phyloP scores from a whole-genome alignment of 2,797 vertebrate genomes.

The Anguilla anguilla region DNA sequence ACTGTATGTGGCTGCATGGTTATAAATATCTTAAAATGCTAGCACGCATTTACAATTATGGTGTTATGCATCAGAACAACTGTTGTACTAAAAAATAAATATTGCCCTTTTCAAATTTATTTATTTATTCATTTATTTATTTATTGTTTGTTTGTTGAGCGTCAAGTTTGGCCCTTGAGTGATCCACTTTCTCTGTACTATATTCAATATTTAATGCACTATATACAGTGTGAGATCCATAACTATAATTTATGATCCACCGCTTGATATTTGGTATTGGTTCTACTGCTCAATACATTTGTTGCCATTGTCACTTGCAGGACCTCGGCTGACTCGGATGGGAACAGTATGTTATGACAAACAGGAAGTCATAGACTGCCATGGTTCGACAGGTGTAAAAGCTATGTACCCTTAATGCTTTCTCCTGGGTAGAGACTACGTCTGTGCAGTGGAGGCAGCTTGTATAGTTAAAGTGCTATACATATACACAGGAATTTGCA shows the following conservation, averaged over 20 bases:
- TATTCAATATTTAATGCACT: background rate
- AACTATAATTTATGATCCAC: background rate
- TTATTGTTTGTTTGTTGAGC: background rate
- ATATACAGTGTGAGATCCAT: background rate
- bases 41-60: background rate
- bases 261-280: background rate
- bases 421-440: background rate
- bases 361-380: background rate
- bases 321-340: background rate
- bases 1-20: slow-evolving; percentile 24
- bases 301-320: background rate
- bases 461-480: background rate
- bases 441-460: background rate
- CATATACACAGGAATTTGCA: background rate
- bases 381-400: background rate
- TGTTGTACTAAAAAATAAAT: background rate
- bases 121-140: too few species aligned
- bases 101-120: background rate
- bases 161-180: background rate
- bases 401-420: background rate
- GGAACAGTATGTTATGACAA: background rate
- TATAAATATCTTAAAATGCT: slow-evolving; percentile 25
- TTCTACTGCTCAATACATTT: background rate
- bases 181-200: background rate
- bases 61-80: background rate